Evolutionary conservation across 2,113 vertebrate species (phyloP).

Genomic region (Mungos mungo): DNA sequence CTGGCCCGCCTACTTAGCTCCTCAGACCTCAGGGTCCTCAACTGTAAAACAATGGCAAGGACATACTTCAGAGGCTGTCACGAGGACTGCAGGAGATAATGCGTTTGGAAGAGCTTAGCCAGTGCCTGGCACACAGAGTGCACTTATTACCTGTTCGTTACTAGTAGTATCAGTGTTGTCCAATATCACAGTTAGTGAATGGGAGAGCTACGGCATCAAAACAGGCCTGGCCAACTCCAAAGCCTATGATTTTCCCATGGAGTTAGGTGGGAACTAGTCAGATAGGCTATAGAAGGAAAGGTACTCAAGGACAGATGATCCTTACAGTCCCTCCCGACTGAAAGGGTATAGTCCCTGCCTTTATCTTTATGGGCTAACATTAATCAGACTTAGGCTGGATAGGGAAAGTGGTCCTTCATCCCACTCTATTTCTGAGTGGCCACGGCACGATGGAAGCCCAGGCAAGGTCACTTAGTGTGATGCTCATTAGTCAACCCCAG

Average conservation of each 20-base stretch:
- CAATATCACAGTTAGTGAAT: not conserved
- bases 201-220: not conserved
- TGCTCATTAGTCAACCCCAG: not conserved
- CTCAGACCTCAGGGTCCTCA: not conserved
- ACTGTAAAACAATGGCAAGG: not conserved
- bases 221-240: not conserved
- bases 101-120: not conserved
- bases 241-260: not conserved
- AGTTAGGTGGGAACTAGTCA: not conserved
- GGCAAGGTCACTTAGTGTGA: not conserved
- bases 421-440: not conserved
- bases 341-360: not conserved
- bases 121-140: too few species aligned
- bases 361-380: not conserved
- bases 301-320: not conserved
- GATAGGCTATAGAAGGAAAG: not conserved
- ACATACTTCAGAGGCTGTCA: not conserved
- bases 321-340: not conserved
- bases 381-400: not conserved
- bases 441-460: not conserved
- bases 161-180: not conserved
- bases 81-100: not conserved
- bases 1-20: not conserved
- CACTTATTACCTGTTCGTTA: not conserved
- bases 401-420: not conserved